Evolutionary conservation across 2,797 vertebrate species (phyloP), one percentile per base, ranked within the genome.

Genomic region (Nyctalus aviator): DNA sequence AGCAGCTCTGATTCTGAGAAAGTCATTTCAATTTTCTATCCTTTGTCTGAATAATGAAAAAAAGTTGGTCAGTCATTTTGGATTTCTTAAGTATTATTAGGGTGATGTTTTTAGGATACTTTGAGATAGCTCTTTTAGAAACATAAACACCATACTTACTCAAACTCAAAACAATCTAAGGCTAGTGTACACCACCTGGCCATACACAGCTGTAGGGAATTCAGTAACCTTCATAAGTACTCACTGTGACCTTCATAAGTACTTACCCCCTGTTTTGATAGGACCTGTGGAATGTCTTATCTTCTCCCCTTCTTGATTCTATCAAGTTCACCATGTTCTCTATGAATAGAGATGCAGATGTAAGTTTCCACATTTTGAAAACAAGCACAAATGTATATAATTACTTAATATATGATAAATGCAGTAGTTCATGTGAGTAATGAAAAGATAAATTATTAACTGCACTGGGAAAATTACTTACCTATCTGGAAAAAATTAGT

Each of bases 401-500:
- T 32, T 89, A 25, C 69, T 85, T 53, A 68, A 57, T 25, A 85
- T 18, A 41, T 25, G 25, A 83, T 62, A 78, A 95, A 41, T 62
- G 1, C 17, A 64, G 15, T 23, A 57, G 57, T 68, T 92, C 21
- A 18, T 30, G 7, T 46, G 18, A 78, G 10, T 35, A 78, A 41
- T 8, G 44, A 83, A 83, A 94, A 13, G 10, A 53, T 53, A 84
- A 50, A 83, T 94, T 57, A 73, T 57, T 41, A 91, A 82, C 82
- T 27, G 14, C 50, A 62, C 30, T 20, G 6, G 20, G n/a, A 83
- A 91, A 83, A 86, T 21, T 37, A 88, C 48, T 72, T 78, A 78
- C 66, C 48, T 86, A 37, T 53, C 81, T 57, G 66, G 88, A 78
- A 93, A 95, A 88, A 83, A 48, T 78, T 78, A 86, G 30, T 57